Evolutionary conservation across 2,888 invertebrate species (phyloP).

Genomic region (Pammene aurita): DNA sequence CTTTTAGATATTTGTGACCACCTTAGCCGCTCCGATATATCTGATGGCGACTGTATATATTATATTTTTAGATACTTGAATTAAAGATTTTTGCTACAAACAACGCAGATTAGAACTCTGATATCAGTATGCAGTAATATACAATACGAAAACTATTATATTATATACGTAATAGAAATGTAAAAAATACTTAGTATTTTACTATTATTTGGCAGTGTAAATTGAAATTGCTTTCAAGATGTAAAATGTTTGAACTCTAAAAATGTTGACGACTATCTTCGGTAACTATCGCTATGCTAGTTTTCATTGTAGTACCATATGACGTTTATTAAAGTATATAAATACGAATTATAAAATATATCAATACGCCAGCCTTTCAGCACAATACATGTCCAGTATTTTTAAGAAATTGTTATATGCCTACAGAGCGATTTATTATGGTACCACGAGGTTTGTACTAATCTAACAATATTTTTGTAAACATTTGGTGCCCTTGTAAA

Average conservation of each 20-base stretch:
- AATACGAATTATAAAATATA: conserved; percentile 15
- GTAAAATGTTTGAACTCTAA: neutral
- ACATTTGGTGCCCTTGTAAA: neutral
- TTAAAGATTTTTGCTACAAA: no score
- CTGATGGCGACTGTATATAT: no score
- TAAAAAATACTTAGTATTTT: no score
- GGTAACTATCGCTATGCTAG: conserved; percentile 8
- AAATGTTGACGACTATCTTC: conserved; percentile 8
- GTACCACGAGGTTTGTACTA: neutral
- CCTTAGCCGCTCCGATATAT: no score
- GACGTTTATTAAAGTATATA: conserved; percentile 6
- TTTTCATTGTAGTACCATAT: conserved; percentile 11
- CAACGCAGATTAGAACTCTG: no score
- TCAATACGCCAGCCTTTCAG: conserved; percentile 26
- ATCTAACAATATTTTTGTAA: conserved; percentile 8
- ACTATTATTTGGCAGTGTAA: neutral
- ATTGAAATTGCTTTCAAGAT: neutral
- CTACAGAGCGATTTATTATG: neutral
- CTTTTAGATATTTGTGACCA: no score
- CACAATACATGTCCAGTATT: conserved; percentile 40
- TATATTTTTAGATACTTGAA: no score
- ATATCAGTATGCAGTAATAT: no score
- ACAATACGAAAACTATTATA: no score
- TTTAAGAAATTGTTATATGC: conserved; percentile 25
- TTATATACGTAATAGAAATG: no score